Conservation (phyloP, 2,113 vertebrate species). For the Archilochus colubris region DNA sequence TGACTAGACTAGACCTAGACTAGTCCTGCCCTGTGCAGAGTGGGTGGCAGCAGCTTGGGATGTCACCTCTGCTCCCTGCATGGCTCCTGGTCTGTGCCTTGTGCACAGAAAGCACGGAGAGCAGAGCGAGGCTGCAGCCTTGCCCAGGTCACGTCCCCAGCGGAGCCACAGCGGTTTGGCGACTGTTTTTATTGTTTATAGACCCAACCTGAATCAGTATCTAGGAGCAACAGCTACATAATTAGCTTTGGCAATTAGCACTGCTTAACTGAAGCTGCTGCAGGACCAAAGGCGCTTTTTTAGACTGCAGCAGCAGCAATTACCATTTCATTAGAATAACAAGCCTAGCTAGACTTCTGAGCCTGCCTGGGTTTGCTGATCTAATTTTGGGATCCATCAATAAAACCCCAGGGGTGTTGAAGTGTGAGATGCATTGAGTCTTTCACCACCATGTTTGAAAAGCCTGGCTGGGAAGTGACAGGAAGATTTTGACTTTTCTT, state of each 20-base stretch:
- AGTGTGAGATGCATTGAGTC: neutral
- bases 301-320: constrained; percentile 39
- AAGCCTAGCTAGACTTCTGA: constrained; percentile 15
- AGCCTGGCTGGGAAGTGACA: neutral
- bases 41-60: neutral
- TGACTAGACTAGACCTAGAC: too few relatives aligned
- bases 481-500: neutral
- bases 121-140: neutral
- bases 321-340: constrained; percentile 51
- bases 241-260: constrained; percentile 56
- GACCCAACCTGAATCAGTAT: constrained; percentile 33
- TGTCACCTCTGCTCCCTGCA: neutral
- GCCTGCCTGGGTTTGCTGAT: constrained; percentile 14
- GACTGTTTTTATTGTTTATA: neutral
- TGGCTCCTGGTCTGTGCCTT: neutral
- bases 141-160: too few relatives aligned
- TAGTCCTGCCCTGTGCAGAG: neutral
- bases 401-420: neutral
- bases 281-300: constrained; percentile 47
- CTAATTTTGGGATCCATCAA: constrained; percentile 31
- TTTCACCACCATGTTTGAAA: neutral
- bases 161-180: neutral
- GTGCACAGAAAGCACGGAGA: neutral
- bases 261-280: constrained; percentile 38
- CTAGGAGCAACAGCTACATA: constrained; percentile 49